These are phyloP conservation scores for Spheniscus humboldti DNA, from an alignment of 2,797 vertebrate genomes.

Conservation along the genomic window DNA sequence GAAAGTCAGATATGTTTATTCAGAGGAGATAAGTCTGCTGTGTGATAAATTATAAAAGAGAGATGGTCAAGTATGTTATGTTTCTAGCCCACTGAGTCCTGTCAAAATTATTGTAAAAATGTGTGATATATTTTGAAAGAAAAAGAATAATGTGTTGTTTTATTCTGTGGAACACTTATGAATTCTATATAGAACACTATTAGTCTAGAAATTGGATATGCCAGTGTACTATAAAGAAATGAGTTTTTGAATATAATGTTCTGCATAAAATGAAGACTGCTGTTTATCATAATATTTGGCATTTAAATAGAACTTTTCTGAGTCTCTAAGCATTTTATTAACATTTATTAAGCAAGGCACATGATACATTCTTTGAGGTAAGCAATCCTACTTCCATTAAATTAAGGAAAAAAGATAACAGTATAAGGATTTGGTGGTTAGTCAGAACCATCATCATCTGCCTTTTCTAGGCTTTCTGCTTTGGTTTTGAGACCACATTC, in stretches of 20 bases:
- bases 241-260: slow-evolving; percentile 3
- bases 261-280: background rate
- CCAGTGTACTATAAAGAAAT: background rate
- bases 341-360: background rate
- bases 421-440: background rate
- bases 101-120: slow-evolving; percentile 51
- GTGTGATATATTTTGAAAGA: slow-evolving; percentile 34
- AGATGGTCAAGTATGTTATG: slow-evolving; percentile 9
- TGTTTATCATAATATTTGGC: slow-evolving; percentile 33
- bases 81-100: slow-evolving; percentile 44
- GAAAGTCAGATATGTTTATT: slow-evolving; percentile 27
- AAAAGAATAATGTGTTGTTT: slow-evolving; percentile 39
- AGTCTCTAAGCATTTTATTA: slow-evolving; percentile 10
- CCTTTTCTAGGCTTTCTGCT: background rate
- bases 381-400: background rate
- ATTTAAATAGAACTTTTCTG: slow-evolving; percentile 4
- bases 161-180: background rate
- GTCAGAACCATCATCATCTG: background rate
- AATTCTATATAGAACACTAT: background rate
- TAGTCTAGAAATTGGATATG: slow-evolving; percentile 23
- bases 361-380: background rate
- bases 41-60: slow-evolving; percentile 14
- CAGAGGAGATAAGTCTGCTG: slow-evolving; percentile 32
- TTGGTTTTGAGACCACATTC: background rate
- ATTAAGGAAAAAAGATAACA: background rate